These are phyloP conservation scores for Meta bourneti DNA, from an alignment of 2,888 invertebrate genomes.

Conservation along the genomic window DNA sequence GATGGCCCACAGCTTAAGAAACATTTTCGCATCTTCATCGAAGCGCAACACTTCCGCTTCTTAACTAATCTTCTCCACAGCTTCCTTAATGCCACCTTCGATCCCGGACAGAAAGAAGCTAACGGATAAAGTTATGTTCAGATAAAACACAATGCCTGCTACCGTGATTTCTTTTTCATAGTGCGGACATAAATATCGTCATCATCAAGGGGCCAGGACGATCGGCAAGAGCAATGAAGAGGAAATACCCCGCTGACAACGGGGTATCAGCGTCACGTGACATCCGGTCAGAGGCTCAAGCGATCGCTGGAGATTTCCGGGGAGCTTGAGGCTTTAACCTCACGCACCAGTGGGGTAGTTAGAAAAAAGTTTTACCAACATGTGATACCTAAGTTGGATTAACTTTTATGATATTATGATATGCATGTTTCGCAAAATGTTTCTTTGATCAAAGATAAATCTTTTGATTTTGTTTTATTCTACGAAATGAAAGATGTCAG, in stretches of 20 bases:
- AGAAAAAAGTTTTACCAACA: neutral
- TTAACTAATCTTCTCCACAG: neutral
- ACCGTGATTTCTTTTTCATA: neutral
- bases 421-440: neutral
- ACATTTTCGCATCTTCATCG: no score
- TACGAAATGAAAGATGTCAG: no score
- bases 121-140: neutral
- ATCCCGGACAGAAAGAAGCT: neutral
- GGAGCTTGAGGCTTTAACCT: neutral
- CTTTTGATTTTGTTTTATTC: no score
- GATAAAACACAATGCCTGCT: neutral
- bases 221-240: neutral
- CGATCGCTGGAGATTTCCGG: slow-evolving; percentile 45
- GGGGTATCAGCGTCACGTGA: slow-evolving; percentile 16
- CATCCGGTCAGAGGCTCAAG: neutral
- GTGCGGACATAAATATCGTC: neutral
- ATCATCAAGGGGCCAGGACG: neutral
- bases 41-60: neutral
- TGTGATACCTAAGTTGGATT: neutral
- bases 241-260: slow-evolving; percentile 29
- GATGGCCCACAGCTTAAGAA: no score
- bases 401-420: neutral
- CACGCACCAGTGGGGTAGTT: neutral
- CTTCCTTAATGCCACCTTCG: neutral
- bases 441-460: no score